Evolutionary conservation across 2,888 invertebrate species (phyloP).

Genomic region (Agrilus biguttatus): DNA sequence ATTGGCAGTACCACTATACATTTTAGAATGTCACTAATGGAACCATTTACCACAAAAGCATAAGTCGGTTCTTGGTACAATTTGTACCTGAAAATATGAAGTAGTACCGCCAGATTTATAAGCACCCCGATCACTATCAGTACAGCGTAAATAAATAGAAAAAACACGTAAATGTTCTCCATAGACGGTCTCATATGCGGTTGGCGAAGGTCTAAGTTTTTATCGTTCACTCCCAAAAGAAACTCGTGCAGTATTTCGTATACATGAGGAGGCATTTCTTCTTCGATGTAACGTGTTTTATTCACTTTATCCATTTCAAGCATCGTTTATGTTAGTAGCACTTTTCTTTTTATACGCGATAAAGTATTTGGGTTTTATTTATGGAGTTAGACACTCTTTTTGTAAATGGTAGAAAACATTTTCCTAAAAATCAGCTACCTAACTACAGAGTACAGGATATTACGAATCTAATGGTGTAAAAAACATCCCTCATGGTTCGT

Average conservation of each 20-base stretch:
- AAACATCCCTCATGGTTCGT: too few species aligned
- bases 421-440: neutral
- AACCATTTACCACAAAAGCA: constrained; percentile 51
- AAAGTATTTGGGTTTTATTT: neutral
- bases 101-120: constrained; percentile 43
- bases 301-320: constrained; percentile 7
- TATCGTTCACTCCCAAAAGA: constrained; percentile 17
- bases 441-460: too few species aligned
- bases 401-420: neutral
- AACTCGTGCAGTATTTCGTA: constrained; percentile 21
- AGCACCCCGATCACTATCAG: constrained; percentile 41
- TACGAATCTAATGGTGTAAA: too few species aligned
- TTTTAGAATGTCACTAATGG: constrained; percentile 50
- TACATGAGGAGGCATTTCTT: constrained; percentile 20
- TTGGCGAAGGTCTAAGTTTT: constrained; percentile 36
- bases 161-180: constrained; percentile 40
- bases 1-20: constrained; percentile 53
- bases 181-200: constrained; percentile 46
- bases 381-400: neutral
- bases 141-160: constrained; percentile 45
- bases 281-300: constrained; percentile 8
- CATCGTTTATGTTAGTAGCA: too few species aligned
- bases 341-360: too few species aligned
- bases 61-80: constrained; percentile 49
- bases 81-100: constrained; percentile 36